Evolutionary conservation across 2,888 invertebrate genomes (phyloP).

Genomic region (Cecidostiba fungosa): DNA sequence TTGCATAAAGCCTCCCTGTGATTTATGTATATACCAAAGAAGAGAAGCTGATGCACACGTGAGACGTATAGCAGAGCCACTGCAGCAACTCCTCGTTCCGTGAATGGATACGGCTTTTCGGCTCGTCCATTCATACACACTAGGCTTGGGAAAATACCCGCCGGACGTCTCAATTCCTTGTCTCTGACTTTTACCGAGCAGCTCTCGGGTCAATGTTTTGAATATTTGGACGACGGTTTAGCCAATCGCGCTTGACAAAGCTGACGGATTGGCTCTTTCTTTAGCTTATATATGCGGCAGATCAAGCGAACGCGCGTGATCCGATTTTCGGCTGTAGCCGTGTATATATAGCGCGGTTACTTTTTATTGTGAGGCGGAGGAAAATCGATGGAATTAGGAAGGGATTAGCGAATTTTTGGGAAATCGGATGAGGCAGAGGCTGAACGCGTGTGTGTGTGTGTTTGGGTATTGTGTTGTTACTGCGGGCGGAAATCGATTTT

Average conservation of each 20-base stretch:
- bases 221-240: constrained; percentile 29
- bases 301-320: background rate
- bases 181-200: background rate
- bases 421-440: background rate
- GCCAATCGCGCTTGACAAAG: constrained; percentile 26
- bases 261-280: constrained; percentile 55
- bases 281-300: background rate
- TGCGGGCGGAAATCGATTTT: background rate
- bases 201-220: constrained; percentile 42
- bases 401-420: constrained; percentile 1
- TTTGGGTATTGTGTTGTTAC: background rate
- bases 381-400: constrained; percentile 17
- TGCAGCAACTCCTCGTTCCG: background rate
- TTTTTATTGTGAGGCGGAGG: background rate
- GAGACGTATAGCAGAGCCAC: background rate
- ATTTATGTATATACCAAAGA: constrained; percentile 75
- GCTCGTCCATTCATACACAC: background rate
- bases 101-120: background rate
- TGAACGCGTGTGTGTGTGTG: background rate
- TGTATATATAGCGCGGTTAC: background rate
- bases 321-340: constrained; percentile 10
- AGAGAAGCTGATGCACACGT: constrained; percentile 45
- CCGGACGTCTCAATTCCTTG: constrained; percentile 53
- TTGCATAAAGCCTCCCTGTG: constrained; percentile 75
- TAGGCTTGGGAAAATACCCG: background rate